phyloP scores from a whole-genome alignment of 2,888 invertebrate species.

The Alloscopus bannaensis region DNA sequence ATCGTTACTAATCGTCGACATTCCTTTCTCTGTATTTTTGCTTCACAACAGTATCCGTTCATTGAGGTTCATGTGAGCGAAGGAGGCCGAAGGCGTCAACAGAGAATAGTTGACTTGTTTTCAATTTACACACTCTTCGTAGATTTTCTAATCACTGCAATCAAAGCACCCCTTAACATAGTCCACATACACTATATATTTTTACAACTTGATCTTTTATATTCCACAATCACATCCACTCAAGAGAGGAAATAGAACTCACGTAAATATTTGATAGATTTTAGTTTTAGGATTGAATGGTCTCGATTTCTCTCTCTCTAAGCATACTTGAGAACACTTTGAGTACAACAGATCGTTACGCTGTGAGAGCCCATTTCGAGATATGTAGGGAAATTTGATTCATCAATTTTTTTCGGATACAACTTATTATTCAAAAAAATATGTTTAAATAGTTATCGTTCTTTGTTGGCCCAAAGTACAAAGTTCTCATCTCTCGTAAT shows the following conservation, averaged over 20 bases:
- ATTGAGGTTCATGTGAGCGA: conserved; percentile 79
- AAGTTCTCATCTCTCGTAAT: conserved; percentile 58
- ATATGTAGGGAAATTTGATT: too few species aligned
- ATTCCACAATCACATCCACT: conserved; percentile 14
- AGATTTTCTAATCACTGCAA: conserved; percentile 25
- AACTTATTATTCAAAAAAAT: too few species aligned
- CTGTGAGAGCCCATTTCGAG: too few species aligned
- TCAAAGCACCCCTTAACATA: conserved; percentile 15
- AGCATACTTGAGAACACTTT: too few species aligned
- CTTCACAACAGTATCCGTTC: conserved; percentile 77
- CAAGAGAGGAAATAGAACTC: too few species aligned
- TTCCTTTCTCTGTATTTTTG: conserved; percentile 10
- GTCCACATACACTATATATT: conserved; percentile 48
- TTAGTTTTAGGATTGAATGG: conserved; percentile 28
- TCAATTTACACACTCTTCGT: too few species aligned
- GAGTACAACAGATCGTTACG: too few species aligned
- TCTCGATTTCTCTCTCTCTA: conserved; percentile 23
- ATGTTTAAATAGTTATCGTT: too few species aligned
- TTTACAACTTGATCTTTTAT: conserved; percentile 54
- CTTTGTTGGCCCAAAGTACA: conserved; percentile 62
- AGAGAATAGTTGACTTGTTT: conserved; percentile 91
- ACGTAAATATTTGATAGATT: background rate
- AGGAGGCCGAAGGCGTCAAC: conserved; percentile 80
- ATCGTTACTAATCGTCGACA: background rate
- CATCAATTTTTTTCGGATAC: too few species aligned